A percentile compares a stretch with the other conserved stretches of the same genome.
Evolutionary conservation across 1,140 invertebrate genomes (phyloP).

Genomic region (Pantala flavescens): DNA sequence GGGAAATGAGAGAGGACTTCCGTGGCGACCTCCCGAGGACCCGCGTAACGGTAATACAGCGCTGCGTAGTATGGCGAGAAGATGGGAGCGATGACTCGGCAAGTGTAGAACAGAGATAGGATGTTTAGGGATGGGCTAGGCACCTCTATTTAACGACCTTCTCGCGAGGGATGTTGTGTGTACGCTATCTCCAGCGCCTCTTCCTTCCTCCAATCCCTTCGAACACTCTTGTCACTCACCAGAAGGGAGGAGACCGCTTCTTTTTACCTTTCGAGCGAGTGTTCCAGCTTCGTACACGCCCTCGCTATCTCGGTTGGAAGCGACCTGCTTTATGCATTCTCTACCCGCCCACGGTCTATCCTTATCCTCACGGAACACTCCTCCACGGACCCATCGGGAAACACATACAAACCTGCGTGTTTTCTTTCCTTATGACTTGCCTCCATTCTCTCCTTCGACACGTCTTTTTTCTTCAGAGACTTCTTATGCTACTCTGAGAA

Average conservation of each 20-base stretch:
- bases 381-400: neutral
- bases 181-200: neutral
- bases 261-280: neutral
- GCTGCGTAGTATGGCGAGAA: neutral
- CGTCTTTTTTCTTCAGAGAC: too few relatives aligned
- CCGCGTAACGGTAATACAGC: neutral
- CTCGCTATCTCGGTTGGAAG: neutral
- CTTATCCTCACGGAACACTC: neutral
- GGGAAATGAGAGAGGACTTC: too few relatives aligned
- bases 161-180: neutral
- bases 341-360: neutral
- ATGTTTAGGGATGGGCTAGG: neutral
- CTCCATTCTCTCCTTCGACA: neutral
- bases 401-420: neutral
- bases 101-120: neutral
- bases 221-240: neutral
- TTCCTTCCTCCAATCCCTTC: neutral
- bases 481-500: too few relatives aligned
- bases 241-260: neutral
- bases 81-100: neutral
- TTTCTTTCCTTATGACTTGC: neutral
- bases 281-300: neutral
- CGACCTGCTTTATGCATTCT: neutral
- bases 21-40: too few relatives aligned
- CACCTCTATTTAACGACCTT: neutral